Percentiles rank a stretch among this genome's conserved stretches.
Conservation (phyloP, 2,888 invertebrate genomes). For the Chloroclysta siterata region DNA sequence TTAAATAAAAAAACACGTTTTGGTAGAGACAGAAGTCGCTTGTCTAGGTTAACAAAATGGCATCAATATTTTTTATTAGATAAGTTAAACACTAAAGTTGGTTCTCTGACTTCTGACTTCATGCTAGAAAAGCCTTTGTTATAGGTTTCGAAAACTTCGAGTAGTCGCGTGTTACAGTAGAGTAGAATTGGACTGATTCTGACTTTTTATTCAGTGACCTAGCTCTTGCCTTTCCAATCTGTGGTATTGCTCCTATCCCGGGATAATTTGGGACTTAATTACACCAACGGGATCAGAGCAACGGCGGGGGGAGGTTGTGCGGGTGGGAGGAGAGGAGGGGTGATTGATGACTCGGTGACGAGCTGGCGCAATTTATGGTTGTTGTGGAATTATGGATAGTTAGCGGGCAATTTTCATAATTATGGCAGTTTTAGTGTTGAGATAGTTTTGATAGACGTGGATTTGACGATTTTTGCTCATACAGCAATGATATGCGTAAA, state of each 20-base stretch:
- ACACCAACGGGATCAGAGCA: slow-evolving; percentile 41
- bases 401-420: slow-evolving; percentile 29
- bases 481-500: not conserved
- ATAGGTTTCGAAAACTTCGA: too few species aligned
- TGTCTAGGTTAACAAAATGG: too few species aligned
- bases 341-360: slow-evolving; percentile 65
- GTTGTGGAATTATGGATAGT: slow-evolving; percentile 34
- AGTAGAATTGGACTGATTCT: too few species aligned
- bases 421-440: slow-evolving; percentile 19
- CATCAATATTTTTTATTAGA: too few species aligned
- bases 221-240: slow-evolving; percentile 14
- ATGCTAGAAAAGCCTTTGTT: too few species aligned
- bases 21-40: too few species aligned
- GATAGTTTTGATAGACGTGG: not conserved
- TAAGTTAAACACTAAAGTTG: too few species aligned
- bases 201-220: slow-evolving; percentile 5
- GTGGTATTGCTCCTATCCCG: slow-evolving; percentile 28
- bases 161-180: too few species aligned
- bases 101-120: too few species aligned
- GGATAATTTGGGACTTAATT: slow-evolving; percentile 65
- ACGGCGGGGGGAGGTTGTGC: slow-evolving; percentile 28
- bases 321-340: slow-evolving; percentile 36
- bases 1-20: too few species aligned
- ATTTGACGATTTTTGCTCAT: not conserved
- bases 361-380: slow-evolving; percentile 53